Evolutionary conservation across 2,113 vertebrate species (phyloP).

Genomic region (Micronycteris hirsuta): DNA sequence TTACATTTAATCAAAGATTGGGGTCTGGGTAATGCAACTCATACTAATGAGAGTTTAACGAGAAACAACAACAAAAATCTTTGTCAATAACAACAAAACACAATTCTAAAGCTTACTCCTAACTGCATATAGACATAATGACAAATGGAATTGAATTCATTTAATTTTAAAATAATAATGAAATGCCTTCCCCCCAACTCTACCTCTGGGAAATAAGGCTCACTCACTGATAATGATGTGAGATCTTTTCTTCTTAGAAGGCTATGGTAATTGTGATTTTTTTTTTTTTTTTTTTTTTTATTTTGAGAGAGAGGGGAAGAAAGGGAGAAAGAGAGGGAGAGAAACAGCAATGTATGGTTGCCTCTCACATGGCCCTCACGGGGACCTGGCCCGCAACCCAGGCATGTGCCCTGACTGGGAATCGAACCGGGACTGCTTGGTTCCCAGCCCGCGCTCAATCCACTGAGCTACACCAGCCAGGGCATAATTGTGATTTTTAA

Average conservation of each 20-base stretch:
- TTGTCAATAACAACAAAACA: conserved; percentile 48
- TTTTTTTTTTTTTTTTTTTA: no score
- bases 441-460: no score
- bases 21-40: conserved; percentile 37
- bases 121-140: background rate
- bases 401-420: no score
- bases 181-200: background rate
- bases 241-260: background rate
- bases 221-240: background rate
- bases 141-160: background rate
- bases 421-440: no score
- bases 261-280: background rate
- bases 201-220: background rate
- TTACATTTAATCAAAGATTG: conserved; percentile 60
- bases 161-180: background rate
- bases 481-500: background rate
- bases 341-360: no score
- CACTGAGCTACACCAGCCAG: no score
- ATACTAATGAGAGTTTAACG: conserved; percentile 57
- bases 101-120: background rate
- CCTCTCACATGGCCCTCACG: no score
- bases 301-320: no score
- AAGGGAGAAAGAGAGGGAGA: no score
- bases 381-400: no score
- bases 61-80: conserved; percentile 60